phyloP scores from a whole-genome alignment of 2,888 invertebrate genomes.

The Reticulitermes lucifugus region DNA sequence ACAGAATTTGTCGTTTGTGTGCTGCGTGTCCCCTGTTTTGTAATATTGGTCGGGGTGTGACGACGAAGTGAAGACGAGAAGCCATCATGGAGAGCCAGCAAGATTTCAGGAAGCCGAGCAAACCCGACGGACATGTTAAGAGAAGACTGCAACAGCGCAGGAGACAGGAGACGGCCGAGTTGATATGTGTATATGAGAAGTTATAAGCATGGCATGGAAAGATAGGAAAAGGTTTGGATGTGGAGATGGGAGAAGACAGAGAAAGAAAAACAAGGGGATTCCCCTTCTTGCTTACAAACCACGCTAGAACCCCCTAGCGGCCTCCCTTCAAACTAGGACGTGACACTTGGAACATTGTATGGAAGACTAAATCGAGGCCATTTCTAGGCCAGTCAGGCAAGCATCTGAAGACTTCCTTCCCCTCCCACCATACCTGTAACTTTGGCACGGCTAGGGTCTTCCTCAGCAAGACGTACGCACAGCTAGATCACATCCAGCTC shows the following conservation, averaged over 20 bases:
- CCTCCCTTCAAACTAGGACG: conserved; percentile 53
- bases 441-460: neutral
- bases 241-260: neutral
- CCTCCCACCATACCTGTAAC: conserved; percentile 15
- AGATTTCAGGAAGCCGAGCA: conserved; percentile 20
- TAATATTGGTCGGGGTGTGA: conserved; percentile 47
- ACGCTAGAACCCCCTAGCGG: conserved; percentile 51
- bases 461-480: neutral
- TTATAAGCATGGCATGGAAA: conserved; percentile 50
- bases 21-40: conserved; percentile 56
- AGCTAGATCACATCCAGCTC: too few species aligned
- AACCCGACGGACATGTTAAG: conserved; percentile 40
- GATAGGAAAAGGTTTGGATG: conserved; percentile 18
- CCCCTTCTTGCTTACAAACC: conserved; percentile 49
- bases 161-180: conserved; percentile 35
- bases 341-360: conserved; percentile 50
- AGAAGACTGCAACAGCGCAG: conserved; percentile 7
- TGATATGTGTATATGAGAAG: conserved; percentile 54
- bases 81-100: conserved; percentile 29
- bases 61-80: conserved; percentile 20
- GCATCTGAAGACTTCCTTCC: conserved; percentile 46
- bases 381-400: conserved; percentile 54
- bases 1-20: conserved; percentile 57
- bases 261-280: conserved; percentile 24
- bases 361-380: conserved; percentile 51